Base-by-base conservation (phyloP, 2,113 vertebrate species). In the Stercorarius parasiticus region DNA sequence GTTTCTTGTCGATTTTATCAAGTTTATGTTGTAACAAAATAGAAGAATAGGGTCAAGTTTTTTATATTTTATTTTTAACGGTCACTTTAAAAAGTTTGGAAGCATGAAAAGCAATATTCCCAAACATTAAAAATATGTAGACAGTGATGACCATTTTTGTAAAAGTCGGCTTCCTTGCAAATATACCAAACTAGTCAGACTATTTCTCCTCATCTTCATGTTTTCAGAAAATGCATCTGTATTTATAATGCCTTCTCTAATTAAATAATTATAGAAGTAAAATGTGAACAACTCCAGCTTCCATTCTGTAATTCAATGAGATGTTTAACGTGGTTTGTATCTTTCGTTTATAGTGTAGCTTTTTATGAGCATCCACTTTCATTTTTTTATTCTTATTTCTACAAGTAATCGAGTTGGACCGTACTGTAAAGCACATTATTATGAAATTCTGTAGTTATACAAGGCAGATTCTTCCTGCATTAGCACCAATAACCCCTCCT, bases 401-500 rank as follows among this genome's bases (percentile, higher is more conserved):
- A 9, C 2, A 5, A 64, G 36, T 67, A 95, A 82, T 94, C 32
- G 45, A 26, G 85, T 95, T 87, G 38, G 47, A 32, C 19, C 32
- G 6, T 32, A 4, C 52, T 74, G 34, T 53, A 79, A 93, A 93
- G 13, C 30, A 56, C 32, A 62, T 88, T 73, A 81, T 53, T 69
- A 20, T 62, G 64, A 84, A 77, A 70, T 93, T 85, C 40, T 61
- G 43, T 45, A 32, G n/a, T 74, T 52, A 10, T 2, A 40, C 25
- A 13, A 74, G 58, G 58, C 50, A 86, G 36, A 79, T 59, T 89
- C 50, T 94, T 90, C 88, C 84, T 94, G 77, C 65, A 71, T 82
- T 84, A 94, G 47, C 65, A 74, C 62, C 64, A 87, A 38, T 76
- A 58, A 62, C 32, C 42, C 17, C 19, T 49, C 38, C n/a, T 87